phyloP scores from a whole-genome alignment of 2,113 vertebrate species.

The Pluvianellus socialis region DNA sequence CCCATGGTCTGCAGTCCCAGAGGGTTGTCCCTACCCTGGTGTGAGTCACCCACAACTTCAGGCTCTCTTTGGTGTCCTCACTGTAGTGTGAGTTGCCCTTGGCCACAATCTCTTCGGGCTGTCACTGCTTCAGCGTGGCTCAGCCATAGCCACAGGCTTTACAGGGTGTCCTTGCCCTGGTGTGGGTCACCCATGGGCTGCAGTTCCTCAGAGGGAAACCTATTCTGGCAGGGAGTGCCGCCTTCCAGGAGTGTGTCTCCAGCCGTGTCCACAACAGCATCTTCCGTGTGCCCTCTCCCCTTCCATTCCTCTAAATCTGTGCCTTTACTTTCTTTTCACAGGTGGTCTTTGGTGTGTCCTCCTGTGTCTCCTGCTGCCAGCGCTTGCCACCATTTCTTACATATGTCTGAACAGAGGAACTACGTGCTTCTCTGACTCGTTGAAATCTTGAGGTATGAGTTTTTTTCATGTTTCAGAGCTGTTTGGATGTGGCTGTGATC shows the following conservation, averaged over 20 bases:
- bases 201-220: background rate
- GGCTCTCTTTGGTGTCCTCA: background rate
- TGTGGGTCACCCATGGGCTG: background rate
- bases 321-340: background rate
- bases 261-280: background rate
- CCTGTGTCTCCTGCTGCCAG: background rate
- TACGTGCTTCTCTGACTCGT: background rate
- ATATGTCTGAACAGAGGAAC: background rate
- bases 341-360: background rate
- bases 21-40: background rate
- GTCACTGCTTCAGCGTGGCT: background rate
- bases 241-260: background rate
- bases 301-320: background rate
- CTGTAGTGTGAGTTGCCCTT: background rate
- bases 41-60: background rate
- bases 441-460: background rate
- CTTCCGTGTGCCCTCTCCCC: background rate
- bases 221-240: background rate
- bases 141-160: background rate
- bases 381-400: background rate
- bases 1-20: background rate
- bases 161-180: background rate
- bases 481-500: background rate
- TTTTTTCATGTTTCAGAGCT: background rate
- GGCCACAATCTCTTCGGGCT: background rate